Conservation (phyloP, 2,888 invertebrate species). For the Neoitamus cyanurus region DNA sequence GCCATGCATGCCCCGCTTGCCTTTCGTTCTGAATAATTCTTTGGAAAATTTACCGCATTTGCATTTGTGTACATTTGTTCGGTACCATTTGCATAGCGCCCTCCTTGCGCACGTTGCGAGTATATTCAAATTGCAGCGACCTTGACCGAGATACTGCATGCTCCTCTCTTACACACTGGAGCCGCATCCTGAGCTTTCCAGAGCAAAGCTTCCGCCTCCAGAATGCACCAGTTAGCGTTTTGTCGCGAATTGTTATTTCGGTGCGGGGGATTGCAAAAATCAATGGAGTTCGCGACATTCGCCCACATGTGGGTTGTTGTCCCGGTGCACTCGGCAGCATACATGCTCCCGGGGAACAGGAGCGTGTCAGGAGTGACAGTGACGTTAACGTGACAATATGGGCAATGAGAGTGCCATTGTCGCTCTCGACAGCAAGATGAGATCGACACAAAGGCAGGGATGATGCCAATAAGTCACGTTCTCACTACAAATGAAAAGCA, state of each 20-base stretch:
- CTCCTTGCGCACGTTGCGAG: not conserved
- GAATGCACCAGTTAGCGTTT: not conserved
- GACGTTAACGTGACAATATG: not conserved
- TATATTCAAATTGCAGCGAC: slow-evolving; percentile 4
- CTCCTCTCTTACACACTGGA: not conserved
- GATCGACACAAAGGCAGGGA: not conserved
- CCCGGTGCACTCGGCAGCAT: not conserved
- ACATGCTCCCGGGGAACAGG: not conserved
- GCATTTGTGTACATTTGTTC: slow-evolving; percentile 8
- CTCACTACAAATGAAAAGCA: not conserved
- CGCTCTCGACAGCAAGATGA: not conserved
- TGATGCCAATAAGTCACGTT: slow-evolving; percentile 18
- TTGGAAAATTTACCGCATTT: not conserved
- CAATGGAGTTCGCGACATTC: not conserved
- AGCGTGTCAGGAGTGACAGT: slow-evolving; percentile 6
- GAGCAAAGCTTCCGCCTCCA: not conserved
- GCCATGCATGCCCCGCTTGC: not conserved
- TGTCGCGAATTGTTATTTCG: not conserved
- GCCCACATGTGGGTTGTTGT: not conserved
- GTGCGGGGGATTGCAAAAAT: not conserved
- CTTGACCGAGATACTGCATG: not conserved
- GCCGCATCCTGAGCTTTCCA: not conserved
- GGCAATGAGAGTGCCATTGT: not conserved
- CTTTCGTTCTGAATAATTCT: not conserved
- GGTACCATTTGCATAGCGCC: not conserved